These are phyloP conservation scores for Polydrusus cervinus DNA, from an alignment of 2,888 invertebrate species.

Conservation along the genomic window DNA sequence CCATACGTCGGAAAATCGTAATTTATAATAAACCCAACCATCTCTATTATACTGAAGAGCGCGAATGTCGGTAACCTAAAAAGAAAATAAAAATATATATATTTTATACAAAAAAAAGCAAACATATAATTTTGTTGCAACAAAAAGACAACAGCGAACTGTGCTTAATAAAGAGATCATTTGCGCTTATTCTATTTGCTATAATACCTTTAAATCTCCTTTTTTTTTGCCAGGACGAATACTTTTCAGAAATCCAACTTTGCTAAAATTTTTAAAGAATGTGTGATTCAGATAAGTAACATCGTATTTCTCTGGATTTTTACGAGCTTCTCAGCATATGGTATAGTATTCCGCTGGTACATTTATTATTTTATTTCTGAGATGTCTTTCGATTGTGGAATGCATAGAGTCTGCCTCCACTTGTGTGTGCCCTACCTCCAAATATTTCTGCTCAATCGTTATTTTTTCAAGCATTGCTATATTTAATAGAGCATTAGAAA, in stretches of 20 bases:
- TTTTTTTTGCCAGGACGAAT: conserved; percentile 50
- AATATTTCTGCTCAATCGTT: background rate
- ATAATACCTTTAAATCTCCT: conserved; percentile 43
- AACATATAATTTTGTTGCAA: too few relatives aligned
- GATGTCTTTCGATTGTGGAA: conserved; percentile 3
- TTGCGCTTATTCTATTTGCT: too few relatives aligned
- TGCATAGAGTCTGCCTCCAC: conserved; percentile 16
- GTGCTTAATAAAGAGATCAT: too few relatives aligned
- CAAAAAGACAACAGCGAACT: too few relatives aligned
- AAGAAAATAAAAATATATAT: too few relatives aligned
- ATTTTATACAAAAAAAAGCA: too few relatives aligned
- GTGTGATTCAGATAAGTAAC: background rate
- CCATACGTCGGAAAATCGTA: too few relatives aligned
- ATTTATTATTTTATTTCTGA: conserved; percentile 7
- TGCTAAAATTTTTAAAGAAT: conserved; percentile 11
- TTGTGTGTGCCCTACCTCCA: conserved; percentile 10
- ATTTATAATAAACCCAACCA: too few relatives aligned
- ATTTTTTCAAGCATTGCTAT: conserved; percentile 12
- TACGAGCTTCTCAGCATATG: background rate
- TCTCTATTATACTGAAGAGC: too few relatives aligned
- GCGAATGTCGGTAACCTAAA: too few relatives aligned
- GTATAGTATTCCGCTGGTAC: background rate
- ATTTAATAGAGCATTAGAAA: background rate
- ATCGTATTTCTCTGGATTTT: background rate
- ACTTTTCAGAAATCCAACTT: conserved; percentile 43